A percentile compares a stretch with the other conserved stretches of the same genome.
Conservation (phyloP, 2,888 invertebrate genomes). For the Chironomus riparius region DNA sequence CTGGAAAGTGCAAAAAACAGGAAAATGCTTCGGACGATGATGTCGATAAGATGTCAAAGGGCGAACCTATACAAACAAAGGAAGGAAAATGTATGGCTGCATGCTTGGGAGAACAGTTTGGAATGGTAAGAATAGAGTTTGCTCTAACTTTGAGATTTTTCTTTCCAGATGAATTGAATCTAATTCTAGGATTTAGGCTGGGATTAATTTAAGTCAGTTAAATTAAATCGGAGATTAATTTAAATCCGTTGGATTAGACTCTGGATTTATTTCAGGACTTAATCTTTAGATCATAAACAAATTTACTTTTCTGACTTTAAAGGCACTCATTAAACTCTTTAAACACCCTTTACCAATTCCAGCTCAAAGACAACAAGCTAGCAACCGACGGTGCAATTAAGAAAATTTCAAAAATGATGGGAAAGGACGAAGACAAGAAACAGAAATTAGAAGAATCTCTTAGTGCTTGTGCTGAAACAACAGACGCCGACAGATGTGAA, state of each 20-base stretch:
- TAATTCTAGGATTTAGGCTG: not conserved
- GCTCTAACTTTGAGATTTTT: too few species aligned
- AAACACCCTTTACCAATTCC: not conserved
- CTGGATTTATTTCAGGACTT: not conserved
- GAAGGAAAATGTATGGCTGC: conserved; percentile 30
- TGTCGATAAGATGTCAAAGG: conserved; percentile 22
- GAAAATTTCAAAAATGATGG: not conserved
- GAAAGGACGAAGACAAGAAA: too few species aligned
- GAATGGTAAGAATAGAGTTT: conserved; percentile 19
- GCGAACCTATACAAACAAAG: conserved; percentile 26
- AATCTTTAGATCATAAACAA: not conserved
- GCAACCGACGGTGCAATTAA: not conserved
- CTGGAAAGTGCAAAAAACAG: conserved; percentile 21
- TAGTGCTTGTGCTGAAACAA: not conserved
- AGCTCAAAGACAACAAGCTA: not conserved
- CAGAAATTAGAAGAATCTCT: not conserved
- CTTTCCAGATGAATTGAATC: not conserved
- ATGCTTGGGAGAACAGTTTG: conserved; percentile 29
- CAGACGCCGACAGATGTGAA: not conserved
- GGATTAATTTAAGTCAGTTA: too few species aligned
- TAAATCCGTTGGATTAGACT: too few species aligned
- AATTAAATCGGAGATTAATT: too few species aligned
- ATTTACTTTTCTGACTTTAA: not conserved
- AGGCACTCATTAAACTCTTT: too few species aligned
- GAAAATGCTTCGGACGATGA: conserved; percentile 26